These are phyloP conservation scores for Caenorhabditis remanei DNA, from an alignment of 1,140 invertebrate species.

Conservation along the genomic window DNA sequence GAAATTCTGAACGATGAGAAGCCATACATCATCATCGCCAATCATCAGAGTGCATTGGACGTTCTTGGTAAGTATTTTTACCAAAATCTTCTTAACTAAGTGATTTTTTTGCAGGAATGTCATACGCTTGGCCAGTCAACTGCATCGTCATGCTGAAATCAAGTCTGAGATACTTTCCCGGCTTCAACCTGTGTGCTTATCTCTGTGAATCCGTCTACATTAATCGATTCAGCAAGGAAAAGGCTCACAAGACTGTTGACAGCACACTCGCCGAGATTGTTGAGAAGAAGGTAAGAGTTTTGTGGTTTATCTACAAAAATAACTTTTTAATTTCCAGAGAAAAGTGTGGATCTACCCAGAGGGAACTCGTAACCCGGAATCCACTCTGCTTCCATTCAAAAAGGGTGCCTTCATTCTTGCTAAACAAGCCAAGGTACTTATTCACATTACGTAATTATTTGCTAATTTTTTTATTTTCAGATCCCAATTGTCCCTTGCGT, in stretches of 20 bases:
- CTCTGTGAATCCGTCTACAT: conserved; percentile 66
- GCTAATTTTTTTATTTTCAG: not conserved
- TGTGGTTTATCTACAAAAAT: not conserved
- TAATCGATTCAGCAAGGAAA: conserved; percentile 67
- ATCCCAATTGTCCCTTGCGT: conserved; percentile 67
- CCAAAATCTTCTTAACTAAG: not conserved
- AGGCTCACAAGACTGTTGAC: conserved; percentile 65
- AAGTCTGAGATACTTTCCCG: conserved; percentile 64
- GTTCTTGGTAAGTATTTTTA: conserved; percentile 58
- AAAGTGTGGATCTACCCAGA: conserved; percentile 80
- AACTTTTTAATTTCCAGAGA: conserved; percentile 48
- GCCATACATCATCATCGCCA: conserved; percentile 63
- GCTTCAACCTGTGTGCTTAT: conserved; percentile 66
- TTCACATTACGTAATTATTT: not conserved
- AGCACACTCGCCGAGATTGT: conserved; percentile 61
- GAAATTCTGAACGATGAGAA: conserved; percentile 53
- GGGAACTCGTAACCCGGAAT: conserved; percentile 78
- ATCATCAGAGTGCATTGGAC: conserved; percentile 66
- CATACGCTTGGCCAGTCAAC: conserved; percentile 65
- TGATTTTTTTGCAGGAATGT: conserved; percentile 62
- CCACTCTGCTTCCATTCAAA: conserved; percentile 79
- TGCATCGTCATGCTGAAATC: conserved; percentile 67
- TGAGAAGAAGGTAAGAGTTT: conserved; percentile 36
- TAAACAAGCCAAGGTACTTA: conserved; percentile 73
- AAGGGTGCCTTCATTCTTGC: conserved; percentile 80